Percentiles rank a stretch among this genome's conserved stretches.
Conservation (phyloP, 2,797 vertebrate genomes). For the Anniella stebbinsi region DNA sequence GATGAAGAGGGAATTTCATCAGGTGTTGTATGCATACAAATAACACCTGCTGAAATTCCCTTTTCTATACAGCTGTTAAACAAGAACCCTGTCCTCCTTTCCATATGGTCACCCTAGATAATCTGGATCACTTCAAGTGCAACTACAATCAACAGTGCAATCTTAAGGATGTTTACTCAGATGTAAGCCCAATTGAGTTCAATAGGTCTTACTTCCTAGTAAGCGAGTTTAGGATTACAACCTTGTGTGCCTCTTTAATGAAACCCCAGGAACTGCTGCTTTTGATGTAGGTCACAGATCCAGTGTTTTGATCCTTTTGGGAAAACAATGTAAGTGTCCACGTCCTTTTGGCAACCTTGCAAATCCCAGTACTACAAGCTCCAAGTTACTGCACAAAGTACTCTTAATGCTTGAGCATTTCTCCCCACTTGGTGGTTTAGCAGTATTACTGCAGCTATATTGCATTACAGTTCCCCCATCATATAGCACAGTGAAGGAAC, state of each 20-base stretch:
- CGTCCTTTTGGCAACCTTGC: not conserved
- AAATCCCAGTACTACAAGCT: not conserved
- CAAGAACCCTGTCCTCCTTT: too few relatives aligned
- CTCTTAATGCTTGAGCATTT: constrained; percentile 15
- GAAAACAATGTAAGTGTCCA: not conserved
- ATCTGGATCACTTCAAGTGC: not conserved
- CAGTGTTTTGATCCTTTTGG: not conserved
- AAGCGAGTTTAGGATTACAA: not conserved
- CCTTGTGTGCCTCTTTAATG: not conserved
- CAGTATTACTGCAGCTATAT: constrained; percentile 48
- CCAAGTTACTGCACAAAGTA: constrained; percentile 21
- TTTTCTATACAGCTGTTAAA: too few relatives aligned
- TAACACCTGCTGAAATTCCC: too few relatives aligned
- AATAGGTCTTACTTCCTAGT: not conserved
- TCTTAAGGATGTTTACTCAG: not conserved
- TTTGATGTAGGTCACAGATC: not conserved
- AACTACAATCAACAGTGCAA: not conserved
- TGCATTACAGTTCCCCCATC: constrained; percentile 39
- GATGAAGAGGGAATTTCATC: too few relatives aligned
- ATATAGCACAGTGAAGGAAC: constrained; percentile 32
- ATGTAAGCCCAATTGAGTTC: not conserved
- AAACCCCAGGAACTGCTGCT: not conserved
- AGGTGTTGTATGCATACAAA: too few relatives aligned
- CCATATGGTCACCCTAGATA: too few relatives aligned
- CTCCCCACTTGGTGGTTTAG: not conserved